Evolutionary conservation across 2,797 vertebrate species (phyloP).

Genomic region (Thamnophis elegans): DNA sequence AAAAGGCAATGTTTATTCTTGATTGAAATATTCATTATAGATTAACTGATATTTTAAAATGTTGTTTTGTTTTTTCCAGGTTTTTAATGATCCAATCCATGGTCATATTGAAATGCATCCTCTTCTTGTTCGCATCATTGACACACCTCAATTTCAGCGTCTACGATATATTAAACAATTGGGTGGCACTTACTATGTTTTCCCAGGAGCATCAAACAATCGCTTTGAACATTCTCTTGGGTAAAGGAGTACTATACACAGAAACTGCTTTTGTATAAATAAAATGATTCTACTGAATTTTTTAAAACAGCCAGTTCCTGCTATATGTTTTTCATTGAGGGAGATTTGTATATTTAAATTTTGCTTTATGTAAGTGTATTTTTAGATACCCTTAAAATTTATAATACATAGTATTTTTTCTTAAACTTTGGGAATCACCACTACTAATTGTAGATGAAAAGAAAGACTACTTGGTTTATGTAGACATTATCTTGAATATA

Average conservation of each 20-base stretch:
- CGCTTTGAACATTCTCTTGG: slow-evolving; percentile 81
- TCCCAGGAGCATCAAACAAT: slow-evolving; percentile 79
- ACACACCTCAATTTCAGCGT: slow-evolving; percentile 86
- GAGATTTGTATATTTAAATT: not conserved
- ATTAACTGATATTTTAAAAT: not conserved
- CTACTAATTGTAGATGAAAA: not conserved
- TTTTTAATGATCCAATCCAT: slow-evolving; percentile 95
- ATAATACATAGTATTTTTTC: not conserved
- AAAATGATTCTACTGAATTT: not conserved
- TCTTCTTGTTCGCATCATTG: slow-evolving; percentile 87
- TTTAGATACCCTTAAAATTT: not conserved
- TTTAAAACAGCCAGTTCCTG: not conserved
- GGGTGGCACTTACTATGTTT: slow-evolving; percentile 77
- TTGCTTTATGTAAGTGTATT: not conserved
- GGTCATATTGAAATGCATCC: slow-evolving; percentile 91
- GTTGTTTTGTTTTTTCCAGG: slow-evolving; percentile 67
- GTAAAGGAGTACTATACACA: slow-evolving; percentile 59
- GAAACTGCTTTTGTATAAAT: not conserved
- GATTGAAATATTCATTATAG: slow-evolving; percentile 11
- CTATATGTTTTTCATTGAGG: not conserved
- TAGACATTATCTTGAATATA: not conserved
- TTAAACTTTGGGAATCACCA: not conserved
- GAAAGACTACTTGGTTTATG: not conserved
- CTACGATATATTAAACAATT: slow-evolving; percentile 80
- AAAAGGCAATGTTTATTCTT: not conserved